phyloP scores from a whole-genome alignment of 2,113 vertebrate species.

The Oceanites oceanicus region DNA sequence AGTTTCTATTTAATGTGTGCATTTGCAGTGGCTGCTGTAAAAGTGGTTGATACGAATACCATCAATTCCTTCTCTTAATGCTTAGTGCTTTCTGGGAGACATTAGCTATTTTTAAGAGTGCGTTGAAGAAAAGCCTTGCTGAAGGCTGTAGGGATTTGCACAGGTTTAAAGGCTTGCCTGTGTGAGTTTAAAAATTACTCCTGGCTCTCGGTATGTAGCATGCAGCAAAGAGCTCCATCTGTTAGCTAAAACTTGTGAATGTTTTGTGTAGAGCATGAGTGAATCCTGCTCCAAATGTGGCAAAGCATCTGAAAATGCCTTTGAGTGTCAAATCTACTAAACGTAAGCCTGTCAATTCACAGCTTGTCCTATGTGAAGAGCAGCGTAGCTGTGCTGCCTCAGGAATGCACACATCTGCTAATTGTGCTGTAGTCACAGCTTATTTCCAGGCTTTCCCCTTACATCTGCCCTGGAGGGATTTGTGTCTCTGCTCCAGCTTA shows the following conservation, averaged over 20 bases:
- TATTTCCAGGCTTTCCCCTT: background rate
- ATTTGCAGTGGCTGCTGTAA: background rate
- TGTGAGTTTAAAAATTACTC: background rate
- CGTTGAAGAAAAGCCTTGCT: background rate
- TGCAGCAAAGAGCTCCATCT: conserved; percentile 45
- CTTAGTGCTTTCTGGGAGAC: background rate
- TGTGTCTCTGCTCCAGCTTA: background rate
- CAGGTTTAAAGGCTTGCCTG: background rate
- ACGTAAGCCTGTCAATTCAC: background rate
- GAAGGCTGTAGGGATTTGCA: background rate
- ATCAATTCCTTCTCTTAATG: background rate
- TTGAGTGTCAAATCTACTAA: background rate
- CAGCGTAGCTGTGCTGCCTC: background rate
- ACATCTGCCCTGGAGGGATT: background rate
- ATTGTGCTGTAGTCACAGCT: background rate
- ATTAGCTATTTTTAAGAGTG: background rate
- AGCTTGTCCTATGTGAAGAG: background rate
- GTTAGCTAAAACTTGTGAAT: conserved; percentile 23
- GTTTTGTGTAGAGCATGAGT: background rate
- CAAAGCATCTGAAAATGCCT: conserved; percentile 17
- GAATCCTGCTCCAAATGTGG: conserved; percentile 15
- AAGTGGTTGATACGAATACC: background rate
- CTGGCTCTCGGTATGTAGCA: background rate
- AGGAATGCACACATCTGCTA: background rate
- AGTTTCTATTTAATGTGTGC: background rate